Percentiles rank a stretch among this genome's conserved stretches.
phyloP scores from a whole-genome alignment of 53 echinoderm and acorn worm species.

The Holothuria scabra region DNA sequence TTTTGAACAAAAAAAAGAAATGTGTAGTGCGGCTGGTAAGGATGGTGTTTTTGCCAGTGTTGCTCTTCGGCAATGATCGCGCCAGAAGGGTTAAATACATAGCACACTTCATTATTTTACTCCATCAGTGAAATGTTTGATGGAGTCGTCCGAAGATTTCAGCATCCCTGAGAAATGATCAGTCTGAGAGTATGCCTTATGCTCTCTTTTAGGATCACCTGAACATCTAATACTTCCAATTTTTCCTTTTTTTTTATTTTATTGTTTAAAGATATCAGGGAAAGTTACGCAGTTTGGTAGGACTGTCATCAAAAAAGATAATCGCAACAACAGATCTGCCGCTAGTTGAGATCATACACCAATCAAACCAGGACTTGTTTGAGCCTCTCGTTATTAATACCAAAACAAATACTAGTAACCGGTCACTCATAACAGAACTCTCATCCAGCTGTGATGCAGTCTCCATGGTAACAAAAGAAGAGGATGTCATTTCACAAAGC shows the following conservation, averaged over 20 bases:
- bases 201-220: too few relatives aligned
- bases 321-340: conserved; percentile 28
- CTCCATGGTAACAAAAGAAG: not conserved
- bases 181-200: too few relatives aligned
- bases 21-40: too few relatives aligned
- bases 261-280: conserved; percentile 1
- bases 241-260: not conserved
- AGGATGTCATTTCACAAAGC: not conserved
- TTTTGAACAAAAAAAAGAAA: too few relatives aligned
- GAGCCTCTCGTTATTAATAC: not conserved
- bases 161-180: too few relatives aligned
- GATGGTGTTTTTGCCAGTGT: too few relatives aligned
- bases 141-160: too few relatives aligned
- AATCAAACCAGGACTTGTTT: conserved; percentile 34
- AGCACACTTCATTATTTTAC: too few relatives aligned
- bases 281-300: not conserved
- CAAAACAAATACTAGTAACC: not conserved
- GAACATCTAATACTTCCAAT: too few relatives aligned
- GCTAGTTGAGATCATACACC: conserved; percentile 13
- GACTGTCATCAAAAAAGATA: not conserved
- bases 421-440: conserved; percentile 33
- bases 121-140: too few relatives aligned
- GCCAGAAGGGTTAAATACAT: too few relatives aligned
- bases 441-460: not conserved
- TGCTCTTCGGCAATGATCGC: too few relatives aligned